Evolutionary conservation across 2,797 vertebrate species (phyloP), one percentile per base, ranked within the genome.

Genomic region (Epinephelus awoara): DNA sequence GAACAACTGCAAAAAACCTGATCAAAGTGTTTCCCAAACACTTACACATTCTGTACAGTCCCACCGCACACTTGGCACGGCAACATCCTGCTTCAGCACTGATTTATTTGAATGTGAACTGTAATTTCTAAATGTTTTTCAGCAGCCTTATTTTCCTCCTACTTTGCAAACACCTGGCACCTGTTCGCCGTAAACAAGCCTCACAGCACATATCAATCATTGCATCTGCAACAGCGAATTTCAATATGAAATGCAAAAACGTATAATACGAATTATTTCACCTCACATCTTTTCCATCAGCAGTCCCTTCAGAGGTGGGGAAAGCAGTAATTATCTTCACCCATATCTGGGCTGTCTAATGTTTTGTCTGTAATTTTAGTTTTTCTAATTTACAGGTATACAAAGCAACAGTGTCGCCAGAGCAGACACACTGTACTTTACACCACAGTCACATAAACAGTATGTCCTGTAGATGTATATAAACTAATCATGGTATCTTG

Each of bases 201-300:
- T 68, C 21, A 52, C 40, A 58, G 59, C 34, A 50, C 34, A 49
- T n/a, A 75, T 68, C 42, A 72, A 57, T 59, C 42, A 29, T 12
- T 46, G 58, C 55, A 21, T 27, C 50, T 19, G 57, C 51, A 71
- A 21, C 40, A 67, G 54, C 44, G 2, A 29, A 75, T 72, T 21
- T 46, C 15, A 72, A 58, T 52, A 71, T 49, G 46, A 66, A 58
- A 73, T 74, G 23, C 4, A 62, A 50, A 18, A 69, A 46, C 10
- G 21, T 46, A 58, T 21, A 25, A 67, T 52, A 59, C 17, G 15
- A 70, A 63, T 59, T 1, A 19, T 59, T 59, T 66, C 13, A 63
- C 46, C 44, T 56, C 11, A 25, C 27, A 23, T 84, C 46, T 67
- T 77, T 62, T 77, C 7, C 34, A 59, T 65, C 67, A 46, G 15